phyloP scores from a whole-genome alignment of 2,113 vertebrate genomes.

The Baryphthengus martii region DNA sequence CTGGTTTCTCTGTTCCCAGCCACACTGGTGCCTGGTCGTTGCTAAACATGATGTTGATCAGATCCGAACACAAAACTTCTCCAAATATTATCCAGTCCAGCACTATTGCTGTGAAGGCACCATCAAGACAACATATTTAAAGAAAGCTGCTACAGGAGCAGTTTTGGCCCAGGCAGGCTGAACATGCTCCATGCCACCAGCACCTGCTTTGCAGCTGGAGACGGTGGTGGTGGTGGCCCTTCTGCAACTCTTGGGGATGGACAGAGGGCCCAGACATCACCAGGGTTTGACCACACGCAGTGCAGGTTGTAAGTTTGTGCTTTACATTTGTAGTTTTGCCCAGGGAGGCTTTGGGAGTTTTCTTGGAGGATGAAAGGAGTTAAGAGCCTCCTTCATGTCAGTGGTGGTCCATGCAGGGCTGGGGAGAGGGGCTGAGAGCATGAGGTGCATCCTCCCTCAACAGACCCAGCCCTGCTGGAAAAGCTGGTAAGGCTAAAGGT shows the following conservation, averaged over 20 bases:
- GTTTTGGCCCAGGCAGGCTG: neutral
- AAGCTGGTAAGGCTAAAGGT: neutral
- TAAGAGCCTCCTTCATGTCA: neutral
- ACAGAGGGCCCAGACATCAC: neutral
- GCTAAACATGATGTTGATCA: rapidly evolving
- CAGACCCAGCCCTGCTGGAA: neutral
- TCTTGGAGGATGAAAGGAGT: neutral
- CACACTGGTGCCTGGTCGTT: rapidly evolving
- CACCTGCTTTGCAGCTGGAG: neutral
- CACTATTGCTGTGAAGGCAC: neutral
- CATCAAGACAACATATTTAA: rapidly evolving
- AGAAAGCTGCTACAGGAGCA: neutral
- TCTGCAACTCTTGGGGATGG: neutral
- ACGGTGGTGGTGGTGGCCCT: rapidly evolving
- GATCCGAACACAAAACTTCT: neutral
- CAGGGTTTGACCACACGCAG: rapidly evolving
- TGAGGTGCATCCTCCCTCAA: rapidly evolving
- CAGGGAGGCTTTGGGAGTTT: neutral
- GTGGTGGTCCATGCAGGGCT: neutral
- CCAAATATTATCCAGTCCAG: neutral
- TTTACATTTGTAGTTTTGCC: too few relatives aligned
- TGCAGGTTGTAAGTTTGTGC: neutral
- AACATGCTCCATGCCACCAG: rapidly evolving
- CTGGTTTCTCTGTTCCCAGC: neutral
- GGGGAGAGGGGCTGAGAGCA: neutral